Evolutionary conservation across 2,888 invertebrate species (phyloP), one percentile per base, ranked within the genome.

Genomic region (Steinernema carpocapsae): DNA sequence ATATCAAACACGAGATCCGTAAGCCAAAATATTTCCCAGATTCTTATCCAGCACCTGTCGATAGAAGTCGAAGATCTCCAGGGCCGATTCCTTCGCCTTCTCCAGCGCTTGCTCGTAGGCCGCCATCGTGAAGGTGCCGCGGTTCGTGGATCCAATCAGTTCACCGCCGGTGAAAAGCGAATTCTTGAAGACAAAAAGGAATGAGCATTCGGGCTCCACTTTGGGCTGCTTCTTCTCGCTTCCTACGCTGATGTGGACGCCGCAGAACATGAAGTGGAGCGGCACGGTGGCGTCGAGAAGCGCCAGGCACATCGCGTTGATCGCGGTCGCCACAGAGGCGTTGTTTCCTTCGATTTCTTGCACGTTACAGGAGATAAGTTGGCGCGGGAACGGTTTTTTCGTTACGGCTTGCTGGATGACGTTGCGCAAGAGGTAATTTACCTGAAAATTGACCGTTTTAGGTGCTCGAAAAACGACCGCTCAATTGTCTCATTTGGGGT

Each of bases 281-380:
- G 51, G 51, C 17, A 51, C 51, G 6, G 51, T 19, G 51, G 51
- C 51, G 51, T 51, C 51, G 17, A 51, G 51, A 51, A 51, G 51
- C 51, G 51, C 51, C 17, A 51, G 51, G 19, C 51, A 51, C 7
- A 26, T 56, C 6, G 56, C 56, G 26, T 56, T 56, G 6, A 56
- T 17, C 6, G 56, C 56, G 7, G 26, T 10, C 6, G 56, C 22
- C 6, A 7, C 26, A 26, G 22, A 26, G 3, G 12, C 56, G 26
- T 19, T 4, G 56, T 4, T 12, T 3, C 56, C 24, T 17, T 56
- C 56, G 22, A 56, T 24, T 24, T 56, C 56, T 24, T 56, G 56
- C 2, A 56, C 56, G 26, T 56, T 56, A 26, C 56, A 56, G 2
- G 7, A 12, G 26, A 56, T 3, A 22, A 19, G 22, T 6, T 56